Evolutionary conservation across 1,140 invertebrate species (phyloP).

Genomic region (Zaprionus capensis): DNA sequence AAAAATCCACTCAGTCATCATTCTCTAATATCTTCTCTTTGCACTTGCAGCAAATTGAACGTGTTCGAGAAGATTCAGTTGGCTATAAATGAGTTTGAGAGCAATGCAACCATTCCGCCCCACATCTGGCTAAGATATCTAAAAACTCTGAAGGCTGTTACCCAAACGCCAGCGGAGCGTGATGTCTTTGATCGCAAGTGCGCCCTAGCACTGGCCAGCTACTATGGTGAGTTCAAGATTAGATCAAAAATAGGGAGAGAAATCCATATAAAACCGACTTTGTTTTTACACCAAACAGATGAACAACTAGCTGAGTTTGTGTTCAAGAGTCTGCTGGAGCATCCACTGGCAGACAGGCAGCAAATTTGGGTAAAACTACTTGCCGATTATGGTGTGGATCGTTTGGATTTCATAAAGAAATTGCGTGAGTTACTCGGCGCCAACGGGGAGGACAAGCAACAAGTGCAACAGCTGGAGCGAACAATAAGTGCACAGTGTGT

Average conservation of each 20-base stretch:
- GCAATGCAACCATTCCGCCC: slow-evolving; percentile 39
- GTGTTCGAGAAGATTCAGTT: slow-evolving; percentile 43
- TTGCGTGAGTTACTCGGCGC: background rate
- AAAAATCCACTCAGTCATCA: background rate
- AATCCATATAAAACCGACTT: background rate
- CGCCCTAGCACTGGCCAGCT: slow-evolving; percentile 25
- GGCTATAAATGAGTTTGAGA: slow-evolving; percentile 24
- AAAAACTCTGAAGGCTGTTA: slow-evolving; percentile 37
- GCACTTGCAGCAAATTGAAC: slow-evolving; percentile 42
- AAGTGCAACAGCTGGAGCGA: slow-evolving; percentile 1
- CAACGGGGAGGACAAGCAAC: background rate
- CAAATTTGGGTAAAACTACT: slow-evolving; percentile 50
- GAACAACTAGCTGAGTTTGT: slow-evolving; percentile 49
- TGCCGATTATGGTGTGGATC: slow-evolving; percentile 57
- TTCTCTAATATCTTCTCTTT: background rate
- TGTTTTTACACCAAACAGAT: slow-evolving; percentile 15
- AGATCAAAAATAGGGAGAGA: background rate
- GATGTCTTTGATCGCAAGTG: slow-evolving; percentile 36
- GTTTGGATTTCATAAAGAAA: slow-evolving; percentile 31
- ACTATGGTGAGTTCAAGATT: slow-evolving; percentile 43
- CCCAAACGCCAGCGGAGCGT: slow-evolving; percentile 49
- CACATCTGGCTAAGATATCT: slow-evolving; percentile 61
- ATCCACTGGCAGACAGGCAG: slow-evolving; percentile 1
- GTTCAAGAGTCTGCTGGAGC: slow-evolving; percentile 23
- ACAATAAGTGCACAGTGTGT: slow-evolving; percentile 29